A percentile compares a stretch with the other conserved stretches of the same genome.
phyloP scores from a whole-genome alignment of 2,113 vertebrate genomes.

The Zapus hudsonius region DNA sequence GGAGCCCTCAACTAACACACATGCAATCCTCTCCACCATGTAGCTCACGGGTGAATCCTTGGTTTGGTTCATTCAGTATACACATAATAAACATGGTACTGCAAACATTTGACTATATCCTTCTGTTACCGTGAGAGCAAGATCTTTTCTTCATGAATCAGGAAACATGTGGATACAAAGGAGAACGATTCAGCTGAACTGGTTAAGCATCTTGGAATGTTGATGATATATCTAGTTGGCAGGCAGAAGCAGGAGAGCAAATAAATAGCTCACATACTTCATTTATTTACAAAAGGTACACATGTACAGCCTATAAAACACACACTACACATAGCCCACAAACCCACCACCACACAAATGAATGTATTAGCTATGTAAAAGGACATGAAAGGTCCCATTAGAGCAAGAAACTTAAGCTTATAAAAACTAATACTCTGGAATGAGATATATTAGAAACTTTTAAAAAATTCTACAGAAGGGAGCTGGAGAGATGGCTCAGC shows the following conservation, averaged over 20 bases:
- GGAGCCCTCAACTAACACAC: slow-evolving; percentile 51
- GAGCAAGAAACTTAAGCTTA: slow-evolving; percentile 24
- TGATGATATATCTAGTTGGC: slow-evolving; percentile 53
- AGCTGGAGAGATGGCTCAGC: no score
- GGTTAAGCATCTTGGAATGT: slow-evolving; percentile 66
- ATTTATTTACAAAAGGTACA: slow-evolving; percentile 46
- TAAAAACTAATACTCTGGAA: slow-evolving; percentile 46
- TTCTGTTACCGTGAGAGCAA: slow-evolving; percentile 69
- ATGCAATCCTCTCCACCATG: neutral
- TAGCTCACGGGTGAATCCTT: slow-evolving; percentile 39
- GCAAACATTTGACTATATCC: slow-evolving; percentile 44
- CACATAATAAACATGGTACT: slow-evolving; percentile 61
- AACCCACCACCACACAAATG: neutral
- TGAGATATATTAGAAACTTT: slow-evolving; percentile 24
- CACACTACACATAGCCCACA: neutral
- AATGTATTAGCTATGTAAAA: neutral
- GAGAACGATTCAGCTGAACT: slow-evolving; percentile 48
- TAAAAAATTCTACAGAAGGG: neutral
- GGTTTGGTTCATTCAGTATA: slow-evolving; percentile 57
- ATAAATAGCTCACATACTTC: slow-evolving; percentile 57
- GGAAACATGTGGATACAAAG: slow-evolving; percentile 56
- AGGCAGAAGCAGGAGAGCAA: slow-evolving; percentile 37
- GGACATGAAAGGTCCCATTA: neutral
- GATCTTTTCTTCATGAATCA: slow-evolving; percentile 67
- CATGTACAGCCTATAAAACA: neutral